Evolutionary conservation across 2,888 invertebrate genomes (phyloP).

Genomic region (Mystacides longicornis): DNA sequence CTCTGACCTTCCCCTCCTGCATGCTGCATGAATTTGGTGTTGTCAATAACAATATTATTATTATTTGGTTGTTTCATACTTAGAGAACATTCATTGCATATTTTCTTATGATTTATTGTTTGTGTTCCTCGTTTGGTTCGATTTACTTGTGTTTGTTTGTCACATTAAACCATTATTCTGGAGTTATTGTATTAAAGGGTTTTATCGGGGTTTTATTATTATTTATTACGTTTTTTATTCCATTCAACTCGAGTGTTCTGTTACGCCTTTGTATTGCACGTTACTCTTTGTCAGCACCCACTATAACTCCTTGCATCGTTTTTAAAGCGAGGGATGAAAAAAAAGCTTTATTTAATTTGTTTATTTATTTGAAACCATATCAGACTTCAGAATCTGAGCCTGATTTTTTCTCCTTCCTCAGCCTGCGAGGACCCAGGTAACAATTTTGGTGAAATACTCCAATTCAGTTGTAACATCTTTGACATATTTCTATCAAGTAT

Average conservation of each 20-base stretch:
- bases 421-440: constrained; percentile 55
- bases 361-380: constrained; percentile 7
- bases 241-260: background rate
- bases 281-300: background rate
- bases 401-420: constrained; percentile 49
- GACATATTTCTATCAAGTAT: background rate
- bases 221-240: background rate
- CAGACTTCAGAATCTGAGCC: constrained; percentile 25
- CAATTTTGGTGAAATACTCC: constrained; percentile 18
- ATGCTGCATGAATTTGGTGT: constrained; percentile 19
- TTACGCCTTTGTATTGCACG: background rate
- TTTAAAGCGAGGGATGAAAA: background rate
- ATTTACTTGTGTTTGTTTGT: background rate
- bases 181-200: background rate
- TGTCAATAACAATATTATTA: constrained; percentile 6
- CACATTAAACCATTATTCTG: background rate
- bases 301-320: background rate
- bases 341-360: constrained; percentile 1
- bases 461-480: background rate
- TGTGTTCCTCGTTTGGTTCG: background rate
- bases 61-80: constrained; percentile 3
- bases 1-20: constrained; percentile 19
- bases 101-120: background rate
- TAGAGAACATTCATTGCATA: background rate
- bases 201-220: background rate